A percentile compares a stretch with the other conserved stretches of the same genome.
phyloP scores from a whole-genome alignment of 2,888 invertebrate genomes.

The Rhynchonema sp. region DNA sequence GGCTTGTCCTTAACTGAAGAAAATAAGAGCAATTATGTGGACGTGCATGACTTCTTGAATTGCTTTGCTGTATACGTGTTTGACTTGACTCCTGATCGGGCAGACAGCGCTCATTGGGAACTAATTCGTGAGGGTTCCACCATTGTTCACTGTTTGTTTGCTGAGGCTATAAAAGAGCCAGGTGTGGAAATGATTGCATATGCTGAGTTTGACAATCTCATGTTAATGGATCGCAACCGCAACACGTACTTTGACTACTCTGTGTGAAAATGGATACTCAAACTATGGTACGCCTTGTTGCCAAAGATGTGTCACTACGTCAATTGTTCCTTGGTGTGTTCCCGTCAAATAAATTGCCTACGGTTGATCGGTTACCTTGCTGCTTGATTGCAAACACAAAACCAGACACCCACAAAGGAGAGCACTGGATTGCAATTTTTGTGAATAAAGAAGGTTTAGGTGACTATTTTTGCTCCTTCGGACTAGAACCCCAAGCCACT shows the following conservation, averaged over 20 bases:
- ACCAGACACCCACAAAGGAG: neutral
- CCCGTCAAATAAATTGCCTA: neutral
- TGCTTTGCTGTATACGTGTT: neutral
- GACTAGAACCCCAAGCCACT: neutral
- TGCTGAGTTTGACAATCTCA: conserved; percentile 1
- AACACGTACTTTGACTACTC: conserved; percentile 1
- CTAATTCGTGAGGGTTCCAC: neutral
- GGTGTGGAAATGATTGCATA: conserved; percentile 1
- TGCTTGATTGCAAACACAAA: neutral
- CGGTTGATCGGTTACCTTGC: neutral
- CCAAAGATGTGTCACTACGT: no score
- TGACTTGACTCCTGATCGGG: neutral
- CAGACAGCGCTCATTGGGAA: neutral
- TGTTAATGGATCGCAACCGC: neutral
- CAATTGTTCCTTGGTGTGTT: no score
- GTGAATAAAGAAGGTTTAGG: neutral
- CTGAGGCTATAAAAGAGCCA: neutral
- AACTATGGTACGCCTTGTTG: no score
- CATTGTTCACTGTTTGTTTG: neutral
- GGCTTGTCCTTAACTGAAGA: neutral
- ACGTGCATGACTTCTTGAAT: neutral
- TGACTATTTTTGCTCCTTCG: neutral
- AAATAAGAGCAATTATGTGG: neutral
- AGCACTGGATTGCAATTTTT: neutral
- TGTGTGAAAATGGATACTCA: neutral